phyloP scores from a whole-genome alignment of 2,888 invertebrate genomes.

The Biston betularia region DNA sequence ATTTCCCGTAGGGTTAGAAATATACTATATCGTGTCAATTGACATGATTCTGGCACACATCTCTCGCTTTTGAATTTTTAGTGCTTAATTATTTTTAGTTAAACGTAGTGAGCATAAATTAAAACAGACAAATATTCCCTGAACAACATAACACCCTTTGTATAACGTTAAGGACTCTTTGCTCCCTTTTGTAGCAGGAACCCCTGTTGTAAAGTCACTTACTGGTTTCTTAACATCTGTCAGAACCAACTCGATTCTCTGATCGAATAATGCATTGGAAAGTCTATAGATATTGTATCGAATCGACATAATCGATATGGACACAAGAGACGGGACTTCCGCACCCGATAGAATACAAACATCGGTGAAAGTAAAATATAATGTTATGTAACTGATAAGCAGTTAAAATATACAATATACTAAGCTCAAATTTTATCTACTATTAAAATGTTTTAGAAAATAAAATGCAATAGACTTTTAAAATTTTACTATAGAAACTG shows the following conservation, averaged over 20 bases:
- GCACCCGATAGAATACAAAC: conserved; percentile 49
- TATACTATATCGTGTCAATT: too few relatives aligned
- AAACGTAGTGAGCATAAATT: not conserved
- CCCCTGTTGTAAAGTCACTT: conserved; percentile 60
- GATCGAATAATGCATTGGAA: conserved; percentile 37
- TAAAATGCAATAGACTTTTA: too few relatives aligned
- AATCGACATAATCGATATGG: conserved; percentile 43
- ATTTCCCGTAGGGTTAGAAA: too few relatives aligned
- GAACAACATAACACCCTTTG: conserved; percentile 43
- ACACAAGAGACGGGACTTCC: conserved; percentile 60
- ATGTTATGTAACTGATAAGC: conserved; percentile 52
- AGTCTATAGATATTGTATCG: conserved; percentile 46
- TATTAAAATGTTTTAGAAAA: too few relatives aligned
- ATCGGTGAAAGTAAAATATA: conserved; percentile 59
- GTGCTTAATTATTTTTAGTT: too few relatives aligned
- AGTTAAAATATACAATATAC: conserved; percentile 11
- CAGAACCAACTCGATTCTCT: conserved; percentile 50
- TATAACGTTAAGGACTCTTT: conserved; percentile 50
- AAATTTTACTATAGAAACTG: too few relatives aligned
- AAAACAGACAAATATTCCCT: not conserved
- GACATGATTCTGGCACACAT: too few relatives aligned
- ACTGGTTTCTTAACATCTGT: conserved; percentile 79
- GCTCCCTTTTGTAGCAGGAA: conserved; percentile 50
- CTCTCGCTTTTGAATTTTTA: too few relatives aligned
- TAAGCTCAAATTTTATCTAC: too few relatives aligned